Base-by-base conservation (phyloP, 2,113 vertebrate species). In the Poecile atricapillus region DNA sequence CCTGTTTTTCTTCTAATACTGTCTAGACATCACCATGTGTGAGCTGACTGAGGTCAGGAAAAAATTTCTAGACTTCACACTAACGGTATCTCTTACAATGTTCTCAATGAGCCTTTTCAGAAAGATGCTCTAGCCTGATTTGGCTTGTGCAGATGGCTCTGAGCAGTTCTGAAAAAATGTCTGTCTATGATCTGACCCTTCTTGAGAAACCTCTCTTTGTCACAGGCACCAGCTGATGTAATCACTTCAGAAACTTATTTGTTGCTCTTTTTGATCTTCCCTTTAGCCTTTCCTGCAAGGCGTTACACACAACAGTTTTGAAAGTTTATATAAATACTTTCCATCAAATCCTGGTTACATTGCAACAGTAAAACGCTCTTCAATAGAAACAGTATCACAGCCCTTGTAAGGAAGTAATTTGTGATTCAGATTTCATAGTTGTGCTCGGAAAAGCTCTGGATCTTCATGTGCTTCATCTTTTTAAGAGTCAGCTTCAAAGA, bases 401-500 rank as follows among this genome's bases (percentile, higher is more conserved):
- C 7, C 24, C 13, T 43, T 30, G 17, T 60, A 83, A 60, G 67
- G 77, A 76, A 64, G 39, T 62, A 81, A 90, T 93, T 92, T 95
- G 88, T 83, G 43, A 95, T 88, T 95, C 79, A 95, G 81, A 95
- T 93, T 92, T 78, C 77, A 27, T 67, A 55, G 52, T 74, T 67
- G 89, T 89, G 50, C 69, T 63, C 92, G 60, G 76, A 96, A 95
- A 75, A 71, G 60, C 49, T 89, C 53, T 83, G 91, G 88, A 89
- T 83, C 86, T 92, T 86, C 55, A 58, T 88, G 79, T 92, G 59
- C 83, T 94, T 58, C 23, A 41, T 92, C 46, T 90, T 93, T 86
- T 95, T 84, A 92, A 92, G 47, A 91, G 74, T 85, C 70, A 93
- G 65, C 74, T 79, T 95, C 53, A 89, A 95, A 94, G 37, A 79